phyloP scores from a whole-genome alignment of 1,140 invertebrate species.

The Drosophila prosaltans region DNA sequence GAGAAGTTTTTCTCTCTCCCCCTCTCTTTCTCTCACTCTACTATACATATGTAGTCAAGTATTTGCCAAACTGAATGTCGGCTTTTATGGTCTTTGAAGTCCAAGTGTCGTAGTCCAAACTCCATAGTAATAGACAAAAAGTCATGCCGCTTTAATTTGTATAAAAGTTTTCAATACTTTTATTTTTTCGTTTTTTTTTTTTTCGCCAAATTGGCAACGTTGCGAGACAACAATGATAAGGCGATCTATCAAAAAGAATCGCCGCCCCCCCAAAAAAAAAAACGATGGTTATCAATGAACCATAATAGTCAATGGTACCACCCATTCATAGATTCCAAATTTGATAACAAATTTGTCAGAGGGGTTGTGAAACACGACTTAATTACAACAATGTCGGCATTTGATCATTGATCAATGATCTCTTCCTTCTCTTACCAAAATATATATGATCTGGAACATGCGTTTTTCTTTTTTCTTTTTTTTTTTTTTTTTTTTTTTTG shows the following conservation, averaged over 20 bases:
- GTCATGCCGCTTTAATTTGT: slow-evolving; percentile 53
- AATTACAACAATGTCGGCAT: slow-evolving; percentile 56
- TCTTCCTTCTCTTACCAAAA: slow-evolving; percentile 7
- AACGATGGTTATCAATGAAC: slow-evolving; percentile 37
- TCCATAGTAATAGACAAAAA: not conserved
- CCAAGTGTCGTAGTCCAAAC: slow-evolving; percentile 15
- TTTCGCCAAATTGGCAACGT: slow-evolving; percentile 50
- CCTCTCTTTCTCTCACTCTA: not conserved
- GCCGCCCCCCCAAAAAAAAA: slow-evolving; percentile 35
- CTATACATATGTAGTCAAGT: slow-evolving; percentile 45
- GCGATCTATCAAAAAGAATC: slow-evolving; percentile 45
- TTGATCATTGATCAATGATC: slow-evolving; percentile 33
- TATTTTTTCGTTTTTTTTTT: not conserved
- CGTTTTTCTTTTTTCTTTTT: not conserved
- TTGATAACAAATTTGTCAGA: slow-evolving; percentile 71
- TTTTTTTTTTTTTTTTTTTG: no score
- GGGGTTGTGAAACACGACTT: slow-evolving; percentile 79
- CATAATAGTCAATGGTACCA: slow-evolving; percentile 8
- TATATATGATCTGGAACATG: slow-evolving; percentile 41
- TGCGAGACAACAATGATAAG: not conserved
- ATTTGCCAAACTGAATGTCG: slow-evolving; percentile 63
- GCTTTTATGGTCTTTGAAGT: slow-evolving; percentile 59
- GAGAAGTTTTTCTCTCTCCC: not conserved
- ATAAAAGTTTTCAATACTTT: slow-evolving; percentile 47
- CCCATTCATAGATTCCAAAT: slow-evolving; percentile 40